These are phyloP conservation scores for Temnopleurus reevesii DNA, from an alignment of 53 echinoderm and acorn worm species.

Conservation along the genomic window DNA sequence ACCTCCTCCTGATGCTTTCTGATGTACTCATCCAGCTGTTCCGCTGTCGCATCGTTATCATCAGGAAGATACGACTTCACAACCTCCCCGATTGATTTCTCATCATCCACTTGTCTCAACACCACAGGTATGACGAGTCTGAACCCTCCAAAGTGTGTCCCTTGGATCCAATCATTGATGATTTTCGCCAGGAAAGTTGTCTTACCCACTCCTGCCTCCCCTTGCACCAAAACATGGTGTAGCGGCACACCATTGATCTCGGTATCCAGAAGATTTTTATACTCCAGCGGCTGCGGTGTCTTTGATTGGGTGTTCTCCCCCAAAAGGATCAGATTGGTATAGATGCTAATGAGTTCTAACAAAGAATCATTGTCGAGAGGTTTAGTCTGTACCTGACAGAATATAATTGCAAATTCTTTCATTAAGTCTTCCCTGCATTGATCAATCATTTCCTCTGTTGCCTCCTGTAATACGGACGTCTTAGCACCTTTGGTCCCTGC, in stretches of 20 bases:
- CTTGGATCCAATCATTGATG: conserved; percentile 21
- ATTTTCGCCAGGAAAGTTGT: background rate
- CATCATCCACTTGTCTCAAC: conserved; percentile 3
- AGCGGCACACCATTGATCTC: background rate
- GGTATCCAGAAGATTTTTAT: background rate
- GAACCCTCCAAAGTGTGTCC: background rate
- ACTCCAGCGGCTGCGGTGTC: background rate
- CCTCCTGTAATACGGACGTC: background rate
- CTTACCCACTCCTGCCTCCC: conserved; percentile 16
- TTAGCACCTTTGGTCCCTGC: background rate
- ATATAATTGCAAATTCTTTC: background rate
- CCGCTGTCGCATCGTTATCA: background rate
- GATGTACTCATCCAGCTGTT: conserved; percentile 3
- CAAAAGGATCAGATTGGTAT: background rate
- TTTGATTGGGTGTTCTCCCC: background rate
- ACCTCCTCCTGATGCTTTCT: background rate
- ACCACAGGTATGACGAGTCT: background rate
- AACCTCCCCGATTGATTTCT: background rate
- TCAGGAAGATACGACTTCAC: conserved; percentile 9
- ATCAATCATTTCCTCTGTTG: background rate
- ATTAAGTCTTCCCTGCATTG: conserved; percentile 1
- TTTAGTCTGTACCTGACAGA: conserved; percentile 5
- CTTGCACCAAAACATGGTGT: background rate
- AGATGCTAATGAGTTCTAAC: background rate
- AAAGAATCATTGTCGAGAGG: background rate